Conservation (phyloP, 2,797 vertebrate species). For the Lepus townsendii region DNA sequence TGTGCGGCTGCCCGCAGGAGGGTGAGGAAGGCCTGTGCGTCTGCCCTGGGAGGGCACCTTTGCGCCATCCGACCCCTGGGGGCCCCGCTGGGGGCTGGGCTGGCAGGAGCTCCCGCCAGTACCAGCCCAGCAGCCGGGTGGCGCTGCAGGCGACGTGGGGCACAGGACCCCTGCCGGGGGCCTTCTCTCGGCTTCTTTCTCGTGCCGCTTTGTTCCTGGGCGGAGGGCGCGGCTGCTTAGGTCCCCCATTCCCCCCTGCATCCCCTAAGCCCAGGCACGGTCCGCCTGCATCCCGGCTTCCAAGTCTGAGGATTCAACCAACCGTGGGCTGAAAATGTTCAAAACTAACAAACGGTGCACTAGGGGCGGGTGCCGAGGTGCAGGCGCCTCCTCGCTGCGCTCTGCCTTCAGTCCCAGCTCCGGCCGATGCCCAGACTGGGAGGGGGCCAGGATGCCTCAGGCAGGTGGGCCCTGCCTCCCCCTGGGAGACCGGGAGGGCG, state of each 20-base stretch:
- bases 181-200: neutral
- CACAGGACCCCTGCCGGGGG: neutral
- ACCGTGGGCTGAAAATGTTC: neutral
- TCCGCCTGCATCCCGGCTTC: neutral
- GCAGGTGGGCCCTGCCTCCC: too few species aligned
- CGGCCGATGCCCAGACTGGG: too few species aligned
- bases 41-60: fast-evolving
- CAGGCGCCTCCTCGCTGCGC: too few species aligned
- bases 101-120: fast-evolving
- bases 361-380: too few species aligned
- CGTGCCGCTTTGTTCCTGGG: fast-evolving
- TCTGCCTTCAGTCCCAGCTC: too few species aligned
- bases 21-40: too few species aligned
- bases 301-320: neutral
- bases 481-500: too few species aligned
- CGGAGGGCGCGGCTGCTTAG: neutral
- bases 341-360: neutral
- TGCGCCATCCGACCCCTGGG: too few species aligned
- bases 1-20: too few species aligned
- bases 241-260: fast-evolving
- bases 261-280: too few species aligned
- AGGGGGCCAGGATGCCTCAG: too few species aligned
- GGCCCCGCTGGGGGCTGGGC: neutral
- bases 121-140: fast-evolving
- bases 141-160: neutral